Conservation (phyloP, 37 sponge, comb jelly and placozoan species). For the Agelas oroides region DNA sequence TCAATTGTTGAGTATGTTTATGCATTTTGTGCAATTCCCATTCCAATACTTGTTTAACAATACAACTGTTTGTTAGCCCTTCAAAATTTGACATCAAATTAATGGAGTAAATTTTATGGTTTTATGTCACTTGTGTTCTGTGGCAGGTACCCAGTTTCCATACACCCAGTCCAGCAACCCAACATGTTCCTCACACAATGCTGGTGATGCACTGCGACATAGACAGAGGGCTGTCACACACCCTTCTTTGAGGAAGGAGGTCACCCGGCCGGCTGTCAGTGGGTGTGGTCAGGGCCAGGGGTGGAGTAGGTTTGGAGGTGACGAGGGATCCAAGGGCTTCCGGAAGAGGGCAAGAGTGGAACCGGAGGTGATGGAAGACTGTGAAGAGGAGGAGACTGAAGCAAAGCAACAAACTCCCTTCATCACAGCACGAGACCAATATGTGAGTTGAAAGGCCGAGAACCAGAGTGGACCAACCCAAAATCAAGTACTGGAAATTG, state of each 20-base stretch:
- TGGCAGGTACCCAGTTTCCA: too few relatives aligned
- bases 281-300: background rate
- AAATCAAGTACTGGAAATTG: too few relatives aligned
- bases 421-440: constrained; percentile 75
- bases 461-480: too few relatives aligned
- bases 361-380: constrained; percentile 4
- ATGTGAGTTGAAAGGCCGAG: constrained; percentile 55
- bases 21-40: too few relatives aligned
- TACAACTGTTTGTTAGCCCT: too few relatives aligned
- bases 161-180: background rate
- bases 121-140: too few relatives aligned
- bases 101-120: too few relatives aligned
- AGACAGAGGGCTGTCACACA: background rate
- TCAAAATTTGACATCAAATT: too few relatives aligned
- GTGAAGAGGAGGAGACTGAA: background rate
- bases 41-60: too few relatives aligned
- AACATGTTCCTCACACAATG: background rate
- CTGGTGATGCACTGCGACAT: background rate
- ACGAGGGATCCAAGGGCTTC: background rate
- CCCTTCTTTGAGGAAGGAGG: background rate
- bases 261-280: background rate
- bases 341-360: background rate
- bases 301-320: background rate
- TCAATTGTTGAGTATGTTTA: too few relatives aligned
- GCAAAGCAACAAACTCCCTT: constrained; percentile 34